These are phyloP conservation scores for Panopea generosa DNA, from an alignment of 2,888 invertebrate species.

Conservation along the genomic window DNA sequence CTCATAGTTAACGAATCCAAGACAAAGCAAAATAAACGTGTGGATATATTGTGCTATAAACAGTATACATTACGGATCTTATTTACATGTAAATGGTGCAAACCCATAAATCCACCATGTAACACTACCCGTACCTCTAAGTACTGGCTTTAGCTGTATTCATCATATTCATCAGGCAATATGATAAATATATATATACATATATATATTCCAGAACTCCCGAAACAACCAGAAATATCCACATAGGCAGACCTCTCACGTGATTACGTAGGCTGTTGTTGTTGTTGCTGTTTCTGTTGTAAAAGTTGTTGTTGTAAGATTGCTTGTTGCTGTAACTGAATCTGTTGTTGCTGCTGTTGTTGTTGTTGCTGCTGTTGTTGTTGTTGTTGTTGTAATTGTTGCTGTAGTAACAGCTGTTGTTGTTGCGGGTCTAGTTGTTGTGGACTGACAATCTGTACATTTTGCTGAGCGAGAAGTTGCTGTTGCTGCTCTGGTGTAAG, in stretches of 20 bases:
- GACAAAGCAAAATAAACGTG: too few species aligned
- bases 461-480: conserved; percentile 43
- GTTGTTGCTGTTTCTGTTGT: conserved; percentile 46
- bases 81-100: too few species aligned
- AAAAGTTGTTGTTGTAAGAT: conserved; percentile 49
- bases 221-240: too few species aligned
- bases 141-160: too few species aligned
- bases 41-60: too few species aligned
- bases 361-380: conserved; percentile 59
- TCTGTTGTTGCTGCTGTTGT: conserved; percentile 61
- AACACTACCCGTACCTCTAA: neutral
- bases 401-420: conserved; percentile 59
- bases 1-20: too few species aligned
- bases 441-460: conserved; percentile 40
- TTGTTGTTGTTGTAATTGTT: conserved; percentile 64
- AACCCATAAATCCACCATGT: too few species aligned
- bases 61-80: too few species aligned
- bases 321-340: conserved; percentile 52
- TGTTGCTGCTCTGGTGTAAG: conserved; percentile 56
- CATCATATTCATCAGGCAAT: too few species aligned
- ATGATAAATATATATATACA: too few species aligned
- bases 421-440: conserved; percentile 60
- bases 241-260: too few species aligned
- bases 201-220: too few species aligned
- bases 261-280: conserved; percentile 46